Base-by-base conservation (phyloP, 2,888 invertebrate species). In the Caenorhabditis becei region DNA sequence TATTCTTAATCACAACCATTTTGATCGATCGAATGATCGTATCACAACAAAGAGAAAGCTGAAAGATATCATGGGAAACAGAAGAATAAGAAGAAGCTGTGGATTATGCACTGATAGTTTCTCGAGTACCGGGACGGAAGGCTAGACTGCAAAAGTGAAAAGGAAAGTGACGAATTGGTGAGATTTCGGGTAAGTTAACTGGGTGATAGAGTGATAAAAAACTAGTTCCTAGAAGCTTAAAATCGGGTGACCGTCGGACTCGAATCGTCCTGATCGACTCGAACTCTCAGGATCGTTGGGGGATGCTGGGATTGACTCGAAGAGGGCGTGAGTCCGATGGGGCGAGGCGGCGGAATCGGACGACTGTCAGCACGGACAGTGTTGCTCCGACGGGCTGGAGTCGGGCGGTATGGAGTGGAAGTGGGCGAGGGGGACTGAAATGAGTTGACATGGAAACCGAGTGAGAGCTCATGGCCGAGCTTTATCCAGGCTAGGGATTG, bases 291-390 rank as follows among this genome's bases (percentile, higher is more conserved):
- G 16, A 53, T 70, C 18, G 51, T 14, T 14, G 10, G 7, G 5
- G 4, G 28, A 24, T 56, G 24, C 16, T 32, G 32, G 10, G 62
- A 44, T 24, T 47, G 28, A 8, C 24, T n/a, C 23, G 54, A 51
- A 18, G 56, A 47, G 20, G 32, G 23, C 23, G 59, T 26, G 49
- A 51, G 65, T 3, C 53, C 62, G 16, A 37, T 41, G 18, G 79
- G 79, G 18, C 79, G 79, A 11, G 79, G 79, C 14, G 79, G 79
- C 10, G 72, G 72, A 11, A 67, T 61, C 2, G 79, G 79, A 1
- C 78, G 62, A 49, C 62, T 56, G n/a, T 71, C 72, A 8, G 35
- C n/a, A 14, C 47, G 63, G n/a, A 65, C 63, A 26, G 63, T 72
- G 47, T 65, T 58, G 20, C 63, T 47, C 23, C 75, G 75, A 18